These are phyloP conservation scores for Lepidurus arcticus DNA, from an alignment of 1,140 invertebrate genomes.

Conservation along the genomic window DNA sequence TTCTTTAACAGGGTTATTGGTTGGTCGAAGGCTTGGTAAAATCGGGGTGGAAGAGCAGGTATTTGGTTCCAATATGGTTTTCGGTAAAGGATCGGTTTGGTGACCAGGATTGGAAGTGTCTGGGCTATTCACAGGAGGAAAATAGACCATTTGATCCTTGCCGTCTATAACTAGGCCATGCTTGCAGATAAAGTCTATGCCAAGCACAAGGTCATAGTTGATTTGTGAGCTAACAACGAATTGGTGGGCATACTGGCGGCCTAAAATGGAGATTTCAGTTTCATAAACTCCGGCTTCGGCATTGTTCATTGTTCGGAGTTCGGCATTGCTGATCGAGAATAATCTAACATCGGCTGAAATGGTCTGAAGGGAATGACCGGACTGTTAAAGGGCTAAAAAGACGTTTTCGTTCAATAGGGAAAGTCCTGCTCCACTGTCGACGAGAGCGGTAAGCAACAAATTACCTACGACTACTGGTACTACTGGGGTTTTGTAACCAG, in stretches of 20 bases:
- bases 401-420: neutral
- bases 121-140: neutral
- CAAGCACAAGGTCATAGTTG: neutral
- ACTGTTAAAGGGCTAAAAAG: neutral
- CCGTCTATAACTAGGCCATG: neutral
- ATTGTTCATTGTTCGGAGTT: too few relatives aligned
- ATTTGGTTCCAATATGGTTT: neutral
- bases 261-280: neutral
- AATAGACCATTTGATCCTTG: neutral
- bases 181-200: neutral
- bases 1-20: neutral
- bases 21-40: too few relatives aligned
- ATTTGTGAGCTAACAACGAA: neutral
- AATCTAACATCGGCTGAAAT: neutral
- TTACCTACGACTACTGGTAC: too few relatives aligned
- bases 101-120: neutral
- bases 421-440: neutral
- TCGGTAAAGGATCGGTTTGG: neutral
- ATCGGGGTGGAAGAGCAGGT: neutral
- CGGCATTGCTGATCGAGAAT: neutral
- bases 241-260: neutral
- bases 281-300: neutral
- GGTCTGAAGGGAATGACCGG: neutral
- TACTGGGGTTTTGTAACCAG: too few relatives aligned
- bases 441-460: too few relatives aligned